Base-by-base conservation (phyloP, 2,113 vertebrate species). In the Catagonus wagneri region DNA sequence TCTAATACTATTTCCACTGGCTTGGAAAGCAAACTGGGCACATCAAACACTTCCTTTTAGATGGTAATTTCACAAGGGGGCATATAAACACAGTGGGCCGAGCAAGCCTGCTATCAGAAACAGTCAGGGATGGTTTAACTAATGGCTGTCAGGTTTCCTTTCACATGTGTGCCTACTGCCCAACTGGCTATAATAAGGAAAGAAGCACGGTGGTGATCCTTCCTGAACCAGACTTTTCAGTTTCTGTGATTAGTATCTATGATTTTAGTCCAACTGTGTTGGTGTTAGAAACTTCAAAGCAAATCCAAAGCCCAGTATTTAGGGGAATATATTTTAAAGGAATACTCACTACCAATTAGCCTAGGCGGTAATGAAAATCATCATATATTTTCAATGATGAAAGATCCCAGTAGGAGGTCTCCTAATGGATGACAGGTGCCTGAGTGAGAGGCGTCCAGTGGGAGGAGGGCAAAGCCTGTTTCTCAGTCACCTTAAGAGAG, bases 371-470 rank as follows among this genome's bases (percentile, higher is more conserved):
- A 98, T 98, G 97, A 98, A 98, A 98, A 98, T 98, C 98, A 98
- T 98, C 98, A 98, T 99, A 99, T 99, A 99, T 99, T 99, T 98
- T 99, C 97, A 98, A 98, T 98, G 99, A 99, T 99, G 99, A 99
- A 99, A 99, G 98, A 98, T 98, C 98, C 98, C 97, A 98, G 98
- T 97, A 98, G 99, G 99, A 98, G 99, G 98, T 98, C 99, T 98
- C 98, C 98, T 99, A 99, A 99, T 98, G 95, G 98, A 98, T 98
- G 98, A 98, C 99, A 99, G 99, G 99, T 99, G 99, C 98, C 98
- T 98, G 75, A 97, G 98, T 98, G 96, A 98, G 99, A 98, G 98
- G 98, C 86, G 52, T 94, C 95, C 91, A 86, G 97, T 13, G 15
- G 85, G 94, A 97, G 90, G 90, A 97, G 91, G 93, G 85, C 71